Percentiles rank a stretch among this genome's conserved stretches.
These are phyloP conservation scores for Synanthedon formicaeformis DNA, from an alignment of 2,888 invertebrate genomes.

Conservation along the genomic window DNA sequence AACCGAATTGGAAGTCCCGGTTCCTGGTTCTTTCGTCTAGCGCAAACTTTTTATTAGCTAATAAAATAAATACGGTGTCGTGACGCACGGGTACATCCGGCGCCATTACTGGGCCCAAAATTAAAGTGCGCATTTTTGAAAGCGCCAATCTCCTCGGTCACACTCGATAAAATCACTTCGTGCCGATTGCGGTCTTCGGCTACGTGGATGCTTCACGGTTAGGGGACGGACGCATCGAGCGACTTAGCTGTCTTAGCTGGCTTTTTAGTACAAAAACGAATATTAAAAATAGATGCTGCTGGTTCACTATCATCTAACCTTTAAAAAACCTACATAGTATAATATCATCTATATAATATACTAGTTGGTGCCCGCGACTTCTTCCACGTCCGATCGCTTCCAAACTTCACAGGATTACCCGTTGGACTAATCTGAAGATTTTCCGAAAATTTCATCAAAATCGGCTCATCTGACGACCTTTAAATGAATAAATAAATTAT, in stretches of 20 bases:
- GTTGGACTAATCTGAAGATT: no score
- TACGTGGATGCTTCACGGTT: conserved; percentile 11
- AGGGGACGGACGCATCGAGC: conserved; percentile 11
- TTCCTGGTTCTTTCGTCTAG: background rate
- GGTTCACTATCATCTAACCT: no score
- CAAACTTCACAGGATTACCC: no score
- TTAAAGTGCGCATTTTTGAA: conserved; percentile 65
- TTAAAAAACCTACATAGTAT: no score
- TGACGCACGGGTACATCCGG: conserved; percentile 49
- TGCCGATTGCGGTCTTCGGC: conserved; percentile 47
- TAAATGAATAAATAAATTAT: no score
- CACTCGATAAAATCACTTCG: conserved; percentile 64
- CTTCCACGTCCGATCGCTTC: no score
- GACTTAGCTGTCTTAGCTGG: background rate
- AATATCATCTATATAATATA: no score
- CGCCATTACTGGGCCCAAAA: conserved; percentile 44
- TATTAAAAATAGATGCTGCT: no score
- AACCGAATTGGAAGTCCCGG: background rate
- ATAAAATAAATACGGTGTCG: conserved; percentile 60
- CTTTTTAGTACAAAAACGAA: no score
- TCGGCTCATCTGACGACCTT: no score
- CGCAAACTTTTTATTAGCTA: conserved; percentile 50
- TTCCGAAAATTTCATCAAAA: no score
- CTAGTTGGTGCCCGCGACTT: no score
- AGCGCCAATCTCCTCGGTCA: conserved; percentile 56